These are phyloP conservation scores for Glyptemys insculpta DNA, from an alignment of 2,797 vertebrate genomes.

Conservation along the genomic window DNA sequence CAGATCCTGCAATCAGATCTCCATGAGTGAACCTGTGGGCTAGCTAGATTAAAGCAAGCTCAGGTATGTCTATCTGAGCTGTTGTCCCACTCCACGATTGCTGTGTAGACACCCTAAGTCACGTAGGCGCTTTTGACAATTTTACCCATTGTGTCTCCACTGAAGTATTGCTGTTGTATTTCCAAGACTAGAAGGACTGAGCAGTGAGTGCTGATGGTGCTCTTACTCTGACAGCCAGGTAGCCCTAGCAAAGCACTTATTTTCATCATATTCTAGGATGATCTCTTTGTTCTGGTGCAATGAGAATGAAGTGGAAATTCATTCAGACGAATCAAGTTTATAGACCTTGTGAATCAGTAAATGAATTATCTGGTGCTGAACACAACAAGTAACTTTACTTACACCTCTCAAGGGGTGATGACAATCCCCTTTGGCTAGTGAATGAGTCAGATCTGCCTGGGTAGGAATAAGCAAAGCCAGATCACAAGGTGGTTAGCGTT, in stretches of 20 bases:
- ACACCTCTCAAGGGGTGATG: background rate
- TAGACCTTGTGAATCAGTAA: background rate
- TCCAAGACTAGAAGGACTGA: background rate
- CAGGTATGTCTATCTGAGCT: too few relatives aligned
- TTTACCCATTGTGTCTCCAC: background rate
- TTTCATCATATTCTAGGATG: background rate
- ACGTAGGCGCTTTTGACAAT: background rate
- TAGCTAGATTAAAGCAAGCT: too few relatives aligned
- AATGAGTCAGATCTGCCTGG: rapidly evolving
- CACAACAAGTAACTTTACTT: background rate
- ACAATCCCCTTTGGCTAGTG: background rate
- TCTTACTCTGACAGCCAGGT: background rate
- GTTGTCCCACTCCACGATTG: background rate
- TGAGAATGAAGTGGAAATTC: rapidly evolving
- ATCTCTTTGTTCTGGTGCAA: rapidly evolving
- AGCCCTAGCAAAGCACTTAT: too few relatives aligned
- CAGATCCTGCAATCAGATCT: background rate
- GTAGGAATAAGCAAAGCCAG: background rate
- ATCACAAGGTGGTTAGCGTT: background rate
- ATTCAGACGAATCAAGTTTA: rapidly evolving
- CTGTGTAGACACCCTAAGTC: background rate
- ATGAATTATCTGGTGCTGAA: background rate
- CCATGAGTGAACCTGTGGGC: background rate
- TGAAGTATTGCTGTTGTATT: background rate
- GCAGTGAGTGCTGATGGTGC: background rate